Base-by-base conservation (phyloP, 2,113 vertebrate genomes). In the Rhizomys pruinosus region DNA sequence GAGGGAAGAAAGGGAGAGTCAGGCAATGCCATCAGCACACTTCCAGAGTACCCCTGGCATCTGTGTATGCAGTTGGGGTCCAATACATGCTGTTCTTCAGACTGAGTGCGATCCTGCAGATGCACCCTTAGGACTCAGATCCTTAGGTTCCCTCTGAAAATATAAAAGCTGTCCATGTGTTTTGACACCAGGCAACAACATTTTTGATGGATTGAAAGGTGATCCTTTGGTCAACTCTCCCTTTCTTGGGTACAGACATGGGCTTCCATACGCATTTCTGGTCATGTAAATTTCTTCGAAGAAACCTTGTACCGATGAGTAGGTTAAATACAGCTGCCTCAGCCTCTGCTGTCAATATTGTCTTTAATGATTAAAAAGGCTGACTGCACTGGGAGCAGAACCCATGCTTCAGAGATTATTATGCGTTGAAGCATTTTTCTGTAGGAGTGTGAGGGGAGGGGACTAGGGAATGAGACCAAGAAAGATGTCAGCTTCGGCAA, bases 311-410 rank as follows among this genome's bases (percentile, higher is more conserved):
- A 64, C 42, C 4, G 4, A 55, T 34, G n/a, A 71, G 34, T 72
- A 20, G 17, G 47, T 79, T 37, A 95, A 93, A 94, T 29, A 52
- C 55, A 59, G 72, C 92, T 63, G 87, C 74, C n/a, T 91, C 78
- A 42, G 89, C 84, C 94, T 90, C 76, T 63, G 76, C 55, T 84
- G 61, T 71, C 44, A 82, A 25, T 82, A 59, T 84, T 87, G 12
- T 93, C 72, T 90, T 76, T 39, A 42, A 63, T 74, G 86, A 96
- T 95, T 90, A 79, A 96, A 95, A 95, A 55, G 13, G 1, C 92
- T 71, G 82, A 66, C 57, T 80, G 80, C 57, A 6, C 69, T 69
- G 88, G n/a, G 73, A 93, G 39, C 17, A 9, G 61, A 88, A 77
- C 10, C 0, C 17, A 4, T 0, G 27, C 71, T 61, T 29, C 20